These are phyloP conservation scores for Tipula confusa DNA, from an alignment of 2,888 invertebrate species.

Conservation along the genomic window DNA sequence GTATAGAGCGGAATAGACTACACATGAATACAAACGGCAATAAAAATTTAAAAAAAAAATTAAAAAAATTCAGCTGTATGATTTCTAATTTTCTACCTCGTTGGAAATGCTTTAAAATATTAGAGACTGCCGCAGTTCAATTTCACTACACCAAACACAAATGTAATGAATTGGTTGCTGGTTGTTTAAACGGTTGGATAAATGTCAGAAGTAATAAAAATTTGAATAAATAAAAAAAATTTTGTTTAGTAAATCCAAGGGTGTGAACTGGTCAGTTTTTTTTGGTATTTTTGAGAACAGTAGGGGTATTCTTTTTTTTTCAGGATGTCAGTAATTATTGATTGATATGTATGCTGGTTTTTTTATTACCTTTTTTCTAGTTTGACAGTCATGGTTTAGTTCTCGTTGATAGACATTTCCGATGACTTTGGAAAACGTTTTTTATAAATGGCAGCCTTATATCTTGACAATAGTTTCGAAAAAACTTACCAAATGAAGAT, in stretches of 20 bases:
- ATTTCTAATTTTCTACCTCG: neutral
- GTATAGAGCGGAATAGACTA: neutral
- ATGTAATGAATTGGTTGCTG: neutral
- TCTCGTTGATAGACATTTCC: neutral
- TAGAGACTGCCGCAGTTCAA: neutral
- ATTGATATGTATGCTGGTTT: neutral
- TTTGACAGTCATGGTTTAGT: neutral
- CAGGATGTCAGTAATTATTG: neutral
- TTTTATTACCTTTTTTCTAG: neutral
- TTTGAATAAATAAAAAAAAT: neutral
- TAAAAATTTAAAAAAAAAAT: neutral
- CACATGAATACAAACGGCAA: neutral
- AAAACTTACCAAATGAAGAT: too few species aligned
- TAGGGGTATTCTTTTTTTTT: neutral
- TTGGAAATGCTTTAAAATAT: neutral
- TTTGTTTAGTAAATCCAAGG: neutral
- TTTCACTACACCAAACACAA: neutral
- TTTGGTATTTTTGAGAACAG: neutral
- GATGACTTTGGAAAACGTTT: neutral
- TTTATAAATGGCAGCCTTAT: too few species aligned
- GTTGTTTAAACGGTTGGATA: slow-evolving; percentile 3
- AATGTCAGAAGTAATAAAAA: slow-evolving; percentile 3
- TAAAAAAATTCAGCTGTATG: neutral
- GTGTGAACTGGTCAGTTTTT: neutral
- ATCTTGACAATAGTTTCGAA: too few species aligned